Base-by-base conservation (phyloP, 2,888 invertebrate species). In the Drosophila tripunctata region DNA sequence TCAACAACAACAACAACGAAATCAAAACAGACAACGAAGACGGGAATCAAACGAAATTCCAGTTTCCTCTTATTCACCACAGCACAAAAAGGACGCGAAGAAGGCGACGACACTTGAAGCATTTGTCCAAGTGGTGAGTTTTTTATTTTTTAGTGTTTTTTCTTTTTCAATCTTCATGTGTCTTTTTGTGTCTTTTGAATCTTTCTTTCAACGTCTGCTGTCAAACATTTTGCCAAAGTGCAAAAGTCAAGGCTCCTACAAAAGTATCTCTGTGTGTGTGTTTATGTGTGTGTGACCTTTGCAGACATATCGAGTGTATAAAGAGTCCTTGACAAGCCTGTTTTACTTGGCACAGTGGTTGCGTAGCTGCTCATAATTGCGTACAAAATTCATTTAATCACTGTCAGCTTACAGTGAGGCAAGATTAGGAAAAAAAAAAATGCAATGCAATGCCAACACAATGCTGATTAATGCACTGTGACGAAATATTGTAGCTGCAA, bases 171-270 rank as follows among this genome's bases (percentile, higher is more conserved):
- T 52, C 17, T 52, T 51, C 48, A 63, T 56, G 35, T 51, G 38
- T 22, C n/a, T 58, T 50, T 45, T 38, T 41, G 52, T 19, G 52
- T 19, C 38, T 41, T 38, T 45, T 24, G 36, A 12, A 19, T 45
- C 30, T 24, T n/a, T n/a, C n/a, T n/a, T n/a, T n/a, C n/a, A n/a
- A n/a, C 36, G 36, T 45, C 35, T 30, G 27, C 7, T 40, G 14
- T 30, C 56, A 67, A 81, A 71, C 67, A 69, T 86, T 81, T 70
- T 56, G 50, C 27, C 58, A 74, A 78, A 85, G 88, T 84, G 86
- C 79, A 84, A 84, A 84, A 84, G 88, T 84, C 83, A 84, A 87
- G 83, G 83, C 79, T 86, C 70, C 69, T 19, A 50, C 50, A 8
- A 33, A 21, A 4, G 2, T 35, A n/a, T n/a, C n/a, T n/a, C n/a